A percentile compares a stretch with the other conserved stretches of the same genome.
Conservation (phyloP, 30 jellyfish, hydroid and myxozoan genomes). For the Aurelia aurita complex sp. Pacific region DNA sequence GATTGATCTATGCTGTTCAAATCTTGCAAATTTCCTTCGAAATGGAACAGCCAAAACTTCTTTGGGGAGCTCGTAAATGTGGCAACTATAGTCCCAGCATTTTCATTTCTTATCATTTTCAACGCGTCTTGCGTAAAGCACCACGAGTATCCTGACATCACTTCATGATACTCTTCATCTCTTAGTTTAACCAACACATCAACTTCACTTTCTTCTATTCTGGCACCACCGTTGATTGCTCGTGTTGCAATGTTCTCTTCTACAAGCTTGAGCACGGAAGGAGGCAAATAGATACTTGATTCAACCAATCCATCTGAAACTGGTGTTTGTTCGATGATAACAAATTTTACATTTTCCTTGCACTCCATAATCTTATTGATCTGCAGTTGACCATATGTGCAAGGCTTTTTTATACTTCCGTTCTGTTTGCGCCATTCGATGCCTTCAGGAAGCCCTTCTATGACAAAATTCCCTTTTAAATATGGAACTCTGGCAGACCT, state of each 20-base stretch:
- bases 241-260: neutral
- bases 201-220: conserved; percentile 9
- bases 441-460: conserved; percentile 35
- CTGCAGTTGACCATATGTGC: conserved; percentile 32
- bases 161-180: conserved; percentile 23
- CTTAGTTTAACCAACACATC: neutral
- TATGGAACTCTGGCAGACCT: conserved; percentile 23
- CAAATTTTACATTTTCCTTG: conserved; percentile 19
- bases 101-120: neutral
- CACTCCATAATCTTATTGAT: no score
- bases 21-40: neutral
- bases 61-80: conserved; percentile 26
- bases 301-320: neutral
- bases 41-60: conserved; percentile 26
- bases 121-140: conserved; percentile 18
- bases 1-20: neutral
- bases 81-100: conserved; percentile 10
- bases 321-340: neutral
- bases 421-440: conserved; percentile 25
- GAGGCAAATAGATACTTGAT: neutral
- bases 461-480: no score
- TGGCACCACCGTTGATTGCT: conserved; percentile 31
- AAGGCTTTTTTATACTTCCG: conserved; percentile 24
- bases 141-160: conserved; percentile 13
- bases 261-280: conserved; percentile 15